Percentiles rank a stretch among this genome's conserved stretches.
These are phyloP conservation scores for Amphibalanus amphitrite DNA, from an alignment of 1,140 invertebrate genomes.

Conservation along the genomic window DNA sequence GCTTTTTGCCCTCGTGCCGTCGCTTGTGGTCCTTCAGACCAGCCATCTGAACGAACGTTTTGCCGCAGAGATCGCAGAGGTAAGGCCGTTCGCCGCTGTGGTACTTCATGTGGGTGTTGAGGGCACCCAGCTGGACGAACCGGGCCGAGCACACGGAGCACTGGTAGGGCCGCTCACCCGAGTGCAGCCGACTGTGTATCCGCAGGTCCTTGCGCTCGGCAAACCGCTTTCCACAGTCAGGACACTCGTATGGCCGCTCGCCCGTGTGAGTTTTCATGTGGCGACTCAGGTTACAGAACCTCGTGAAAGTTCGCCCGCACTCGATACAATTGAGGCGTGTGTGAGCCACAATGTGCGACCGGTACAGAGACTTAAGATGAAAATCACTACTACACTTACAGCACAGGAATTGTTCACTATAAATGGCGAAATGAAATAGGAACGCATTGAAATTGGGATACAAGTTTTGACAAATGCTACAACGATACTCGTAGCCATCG, in stretches of 20 bases:
- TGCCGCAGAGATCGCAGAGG: conserved; percentile 19
- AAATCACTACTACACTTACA: too few relatives aligned
- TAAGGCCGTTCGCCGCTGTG: conserved; percentile 22
- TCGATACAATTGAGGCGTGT: too few relatives aligned
- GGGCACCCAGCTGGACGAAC: conserved; percentile 2
- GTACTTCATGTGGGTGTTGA: conserved; percentile 14
- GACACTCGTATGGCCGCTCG: too few relatives aligned
- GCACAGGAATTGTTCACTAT: too few relatives aligned
- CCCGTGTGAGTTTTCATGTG: conserved; percentile 1
- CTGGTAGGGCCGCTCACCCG: conserved; percentile 90
- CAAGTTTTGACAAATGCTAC: too few relatives aligned
- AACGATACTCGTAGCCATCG: too few relatives aligned
- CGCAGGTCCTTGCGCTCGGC: conserved; percentile 11
- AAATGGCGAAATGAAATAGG: too few relatives aligned
- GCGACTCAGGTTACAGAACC: too few relatives aligned
- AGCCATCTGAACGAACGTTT: conserved; percentile 22
- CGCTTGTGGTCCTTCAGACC: conserved; percentile 21
- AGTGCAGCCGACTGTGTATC: conserved; percentile 81
- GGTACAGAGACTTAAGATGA: too few relatives aligned
- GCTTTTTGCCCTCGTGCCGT: conserved; percentile 21
- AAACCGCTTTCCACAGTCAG: conserved; percentile 7
- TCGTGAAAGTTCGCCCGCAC: too few relatives aligned
- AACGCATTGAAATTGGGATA: too few relatives aligned
- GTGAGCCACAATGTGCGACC: too few relatives aligned
- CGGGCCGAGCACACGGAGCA: conserved; percentile 32